phyloP scores from a whole-genome alignment of 2,113 vertebrate genomes.

The Aspiorhynchus laticeps region DNA sequence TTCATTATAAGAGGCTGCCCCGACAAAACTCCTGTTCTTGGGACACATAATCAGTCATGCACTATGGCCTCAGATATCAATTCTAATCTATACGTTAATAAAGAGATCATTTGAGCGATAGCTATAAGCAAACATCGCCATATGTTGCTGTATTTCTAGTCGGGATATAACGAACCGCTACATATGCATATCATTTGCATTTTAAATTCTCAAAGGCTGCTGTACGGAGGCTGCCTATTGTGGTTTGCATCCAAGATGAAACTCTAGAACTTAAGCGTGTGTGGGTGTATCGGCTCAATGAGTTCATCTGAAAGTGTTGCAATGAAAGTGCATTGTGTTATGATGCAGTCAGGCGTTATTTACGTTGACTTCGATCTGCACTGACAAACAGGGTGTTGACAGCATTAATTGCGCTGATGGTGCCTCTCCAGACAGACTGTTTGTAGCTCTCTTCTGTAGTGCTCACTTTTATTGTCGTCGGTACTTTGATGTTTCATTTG shows the following conservation, averaged over 20 bases:
- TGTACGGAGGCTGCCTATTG: not conserved
- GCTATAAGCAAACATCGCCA: not conserved
- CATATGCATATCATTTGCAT: conserved; percentile 27
- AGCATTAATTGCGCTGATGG: conserved; percentile 24
- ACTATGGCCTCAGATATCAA: conserved; percentile 26
- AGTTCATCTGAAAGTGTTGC: not conserved
- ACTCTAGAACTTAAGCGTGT: not conserved
- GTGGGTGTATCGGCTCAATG: not conserved
- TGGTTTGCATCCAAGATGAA: conserved; percentile 18
- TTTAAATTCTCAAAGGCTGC: not conserved
- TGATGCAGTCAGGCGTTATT: conserved; percentile 18
- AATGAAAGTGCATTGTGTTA: conserved; percentile 20
- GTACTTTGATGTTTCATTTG: conserved; percentile 36
- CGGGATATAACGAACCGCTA: not conserved
- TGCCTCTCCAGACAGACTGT: not conserved
- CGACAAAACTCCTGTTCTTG: conserved; percentile 4
- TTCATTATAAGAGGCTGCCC: conserved; percentile 24
- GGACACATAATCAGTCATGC: conserved; percentile 38
- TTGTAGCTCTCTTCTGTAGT: not conserved
- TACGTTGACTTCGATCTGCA: not conserved
- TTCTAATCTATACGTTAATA: conserved; percentile 1
- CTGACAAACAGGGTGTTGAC: conserved; percentile 29
- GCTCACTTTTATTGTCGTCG: not conserved
- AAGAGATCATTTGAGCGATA: conserved; percentile 6
- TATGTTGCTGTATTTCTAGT: not conserved